A percentile compares a stretch with the other conserved stretches of the same genome.
These are phyloP conservation scores for Bradypodion pumilum DNA, from an alignment of 2,797 vertebrate species.

Conservation along the genomic window DNA sequence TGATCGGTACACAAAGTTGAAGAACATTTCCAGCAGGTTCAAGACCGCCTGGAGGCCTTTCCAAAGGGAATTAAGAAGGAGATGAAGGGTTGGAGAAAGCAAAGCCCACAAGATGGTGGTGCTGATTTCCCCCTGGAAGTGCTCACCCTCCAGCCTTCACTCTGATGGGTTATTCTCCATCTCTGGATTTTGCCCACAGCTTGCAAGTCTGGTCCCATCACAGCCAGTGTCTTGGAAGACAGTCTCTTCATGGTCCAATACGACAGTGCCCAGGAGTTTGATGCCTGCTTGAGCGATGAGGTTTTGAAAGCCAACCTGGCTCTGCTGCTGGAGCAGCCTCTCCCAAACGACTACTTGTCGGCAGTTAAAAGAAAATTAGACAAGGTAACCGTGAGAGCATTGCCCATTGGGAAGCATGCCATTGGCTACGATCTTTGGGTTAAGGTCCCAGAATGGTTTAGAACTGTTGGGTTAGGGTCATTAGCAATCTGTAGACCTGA, in stretches of 20 bases:
- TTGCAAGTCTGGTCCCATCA: conserved; percentile 16
- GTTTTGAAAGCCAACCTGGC: conserved; percentile 61
- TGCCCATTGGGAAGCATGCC: too few relatives aligned
- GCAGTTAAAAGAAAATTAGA: conserved; percentile 66
- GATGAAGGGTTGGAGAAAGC: too few relatives aligned
- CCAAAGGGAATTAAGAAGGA: too few relatives aligned
- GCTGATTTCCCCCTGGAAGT: too few relatives aligned
- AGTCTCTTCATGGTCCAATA: neutral
- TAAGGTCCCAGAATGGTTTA: too few relatives aligned
- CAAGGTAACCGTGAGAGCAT: conserved; percentile 54
- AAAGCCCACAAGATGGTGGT: neutral
- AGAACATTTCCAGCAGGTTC: too few relatives aligned
- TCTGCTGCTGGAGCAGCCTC: conserved; percentile 26
- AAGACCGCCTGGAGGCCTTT: too few relatives aligned
- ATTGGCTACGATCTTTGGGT: too few relatives aligned
- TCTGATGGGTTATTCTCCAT: neutral
- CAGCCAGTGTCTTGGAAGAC: neutral
- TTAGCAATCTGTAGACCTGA: too few relatives aligned
- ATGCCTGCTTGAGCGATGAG: conserved; percentile 52
- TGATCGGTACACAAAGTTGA: too few relatives aligned
- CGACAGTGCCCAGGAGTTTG: neutral
- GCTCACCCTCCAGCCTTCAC: neutral
- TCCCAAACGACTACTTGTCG: accelerated
- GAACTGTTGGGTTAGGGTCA: too few relatives aligned
- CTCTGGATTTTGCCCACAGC: conserved; percentile 44